Conservation (phyloP, 1,140 invertebrate species). For the Daktulosphaira vitifoliae region DNA sequence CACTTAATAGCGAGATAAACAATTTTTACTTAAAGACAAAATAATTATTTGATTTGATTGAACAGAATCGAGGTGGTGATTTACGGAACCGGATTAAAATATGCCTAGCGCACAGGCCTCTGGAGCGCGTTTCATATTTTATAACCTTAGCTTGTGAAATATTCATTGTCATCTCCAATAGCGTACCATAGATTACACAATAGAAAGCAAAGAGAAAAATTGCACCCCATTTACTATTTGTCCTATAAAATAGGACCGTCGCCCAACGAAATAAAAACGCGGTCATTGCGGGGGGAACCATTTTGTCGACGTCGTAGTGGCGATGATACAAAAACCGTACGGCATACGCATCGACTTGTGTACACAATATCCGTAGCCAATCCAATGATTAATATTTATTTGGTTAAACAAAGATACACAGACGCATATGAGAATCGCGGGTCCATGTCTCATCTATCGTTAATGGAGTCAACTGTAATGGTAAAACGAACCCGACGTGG, state of each 20-base stretch:
- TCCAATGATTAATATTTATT: slow-evolving; percentile 32
- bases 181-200: no score
- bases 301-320: no score
- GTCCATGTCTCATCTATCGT: not conserved
- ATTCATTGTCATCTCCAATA: not conserved
- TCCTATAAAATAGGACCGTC: not conserved
- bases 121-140: no score
- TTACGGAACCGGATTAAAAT: no score
- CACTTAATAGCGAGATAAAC: no score
- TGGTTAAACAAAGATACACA: slow-evolving; percentile 11
- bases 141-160: no score
- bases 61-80: no score
- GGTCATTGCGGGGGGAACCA: not conserved
- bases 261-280: not conserved
- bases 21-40: no score
- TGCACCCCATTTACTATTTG: slow-evolving; percentile 4
- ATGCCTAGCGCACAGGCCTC: no score
- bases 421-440: not conserved
- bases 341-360: no score
- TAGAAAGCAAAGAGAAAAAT: not conserved
- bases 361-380: slow-evolving; percentile 8
- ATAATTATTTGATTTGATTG: no score
- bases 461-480: not conserved
- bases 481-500: not conserved
- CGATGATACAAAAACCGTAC: no score